These are phyloP conservation scores for Rhagophthalmus giganteus DNA, from an alignment of 2,888 invertebrate species.

Conservation along the genomic window DNA sequence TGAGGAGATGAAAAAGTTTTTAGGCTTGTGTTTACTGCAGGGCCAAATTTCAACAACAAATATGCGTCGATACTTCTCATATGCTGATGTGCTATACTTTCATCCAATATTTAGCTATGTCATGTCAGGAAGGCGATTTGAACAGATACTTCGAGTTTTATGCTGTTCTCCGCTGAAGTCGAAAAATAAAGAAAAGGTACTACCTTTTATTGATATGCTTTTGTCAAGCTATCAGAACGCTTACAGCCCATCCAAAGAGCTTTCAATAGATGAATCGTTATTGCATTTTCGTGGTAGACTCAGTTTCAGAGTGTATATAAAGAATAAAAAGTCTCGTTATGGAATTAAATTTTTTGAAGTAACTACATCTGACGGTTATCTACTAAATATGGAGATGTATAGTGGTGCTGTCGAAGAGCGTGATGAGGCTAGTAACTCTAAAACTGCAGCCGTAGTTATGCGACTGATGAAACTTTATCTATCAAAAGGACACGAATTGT, in stretches of 20 bases:
- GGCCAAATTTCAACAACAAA: constrained; percentile 21
- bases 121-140: too few relatives aligned
- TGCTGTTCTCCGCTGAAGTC: too few relatives aligned
- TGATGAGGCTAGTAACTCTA: not conserved
- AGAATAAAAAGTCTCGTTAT: not conserved
- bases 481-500: constrained; percentile 2
- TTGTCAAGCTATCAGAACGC: not conserved
- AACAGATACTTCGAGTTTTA: too few relatives aligned
- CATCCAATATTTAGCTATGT: too few relatives aligned
- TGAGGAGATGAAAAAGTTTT: constrained; percentile 21
- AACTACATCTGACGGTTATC: not conserved
- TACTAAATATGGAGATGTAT: constrained; percentile 7
- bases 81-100: constrained; percentile 12
- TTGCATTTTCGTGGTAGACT: constrained; percentile 3
- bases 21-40: too few relatives aligned
- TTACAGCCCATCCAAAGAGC: not conserved
- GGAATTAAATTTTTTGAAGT: not conserved
- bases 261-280: not conserved
- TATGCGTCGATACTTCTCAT: constrained; percentile 17
- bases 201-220: not conserved
- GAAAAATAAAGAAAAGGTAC: too few relatives aligned
- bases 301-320: not conserved
- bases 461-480: constrained; percentile 1
- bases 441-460: not conserved
- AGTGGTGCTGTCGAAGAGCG: not conserved